These are phyloP conservation scores for Myotis lucifugus DNA, from an alignment of 2,113 vertebrate species.

Conservation along the genomic window DNA sequence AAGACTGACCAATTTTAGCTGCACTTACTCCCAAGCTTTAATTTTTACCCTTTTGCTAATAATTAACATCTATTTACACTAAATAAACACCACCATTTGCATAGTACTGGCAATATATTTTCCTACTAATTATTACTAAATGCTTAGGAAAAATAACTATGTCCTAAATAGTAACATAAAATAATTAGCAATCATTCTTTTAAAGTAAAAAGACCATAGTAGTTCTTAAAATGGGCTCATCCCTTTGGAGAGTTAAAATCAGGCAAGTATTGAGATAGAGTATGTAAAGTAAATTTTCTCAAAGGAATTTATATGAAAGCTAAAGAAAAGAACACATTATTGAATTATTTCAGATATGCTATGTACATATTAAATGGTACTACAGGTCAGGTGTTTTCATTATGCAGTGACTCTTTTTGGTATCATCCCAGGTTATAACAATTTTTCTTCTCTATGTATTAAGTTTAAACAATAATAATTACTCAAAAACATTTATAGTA, in stretches of 20 bases:
- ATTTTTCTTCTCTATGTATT: background rate
- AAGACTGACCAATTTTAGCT: background rate
- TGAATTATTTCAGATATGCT: background rate
- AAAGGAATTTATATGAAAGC: conserved; percentile 25
- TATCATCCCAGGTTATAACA: background rate
- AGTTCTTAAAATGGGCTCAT: background rate
- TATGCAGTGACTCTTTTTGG: background rate
- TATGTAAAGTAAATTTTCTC: conserved; percentile 39
- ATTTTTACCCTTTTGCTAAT: conserved; percentile 29
- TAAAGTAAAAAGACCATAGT: background rate
- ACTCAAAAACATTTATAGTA: background rate
- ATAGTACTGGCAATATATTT: background rate
- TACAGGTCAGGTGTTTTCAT: background rate
- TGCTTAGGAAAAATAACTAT: conserved; percentile 14
- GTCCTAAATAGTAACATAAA: conserved; percentile 32
- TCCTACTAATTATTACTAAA: conserved; percentile 39
- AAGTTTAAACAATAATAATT: background rate
- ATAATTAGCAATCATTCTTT: background rate
- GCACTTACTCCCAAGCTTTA: background rate
- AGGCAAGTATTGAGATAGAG: background rate
- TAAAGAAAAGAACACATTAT: background rate
- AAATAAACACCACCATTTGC: background rate
- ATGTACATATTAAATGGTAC: background rate
- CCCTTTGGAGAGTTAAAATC: conserved; percentile 21
- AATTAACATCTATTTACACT: background rate